Base-by-base conservation (phyloP, 2,797 vertebrate genomes). In the Myotis planiceps region DNA sequence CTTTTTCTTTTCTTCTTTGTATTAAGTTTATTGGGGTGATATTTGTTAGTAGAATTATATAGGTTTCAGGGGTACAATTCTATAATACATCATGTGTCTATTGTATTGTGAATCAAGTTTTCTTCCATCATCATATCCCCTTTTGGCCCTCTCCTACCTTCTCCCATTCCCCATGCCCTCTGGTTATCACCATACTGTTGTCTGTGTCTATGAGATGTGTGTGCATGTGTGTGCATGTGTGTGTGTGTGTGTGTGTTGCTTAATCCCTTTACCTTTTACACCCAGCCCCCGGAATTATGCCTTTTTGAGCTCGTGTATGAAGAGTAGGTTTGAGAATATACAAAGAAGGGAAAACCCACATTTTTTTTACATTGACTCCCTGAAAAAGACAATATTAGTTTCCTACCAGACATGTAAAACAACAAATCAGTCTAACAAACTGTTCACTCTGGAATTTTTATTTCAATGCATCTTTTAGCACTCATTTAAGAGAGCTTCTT, bases 401-500 rank as follows among this genome's bases (percentile, higher is more conserved):
- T 86, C 19, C 47, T 21, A n/a, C 29, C 13, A 90, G 25, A 94
- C 37, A 82, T 3, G 39, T 58, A 71, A 84, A 78, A 39, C 6
- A 81, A 80, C 45, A 85, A 74, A 55, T 83, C 14, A 19, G 15
- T 71, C 76, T 82, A 76, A 75, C 47, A 68, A 68, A 83, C 58
- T 21, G 19, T 34, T 39, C 9, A 53, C 37, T 93, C 6, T 75
- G 34, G 95, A 98, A 51, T 69, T 87, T 97, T 97, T 78, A 90
- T 81, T 90, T 63, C 69, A 80, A 63, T 78, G 2, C 10, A 65
- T 12, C n/a, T 71, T 66, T 90, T 32, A 69, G 16, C 19, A 49
- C 60, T 84, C 39, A 49, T 37, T 82, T 58, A 84, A 79, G 55
- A 89, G 84, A 58, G 13, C 2, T 66, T 90, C 90, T 55, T 84